A percentile compares a stretch with the other conserved stretches of the same genome.
phyloP scores from a whole-genome alignment of 2,888 invertebrate species.

The Leucoma salicis region DNA sequence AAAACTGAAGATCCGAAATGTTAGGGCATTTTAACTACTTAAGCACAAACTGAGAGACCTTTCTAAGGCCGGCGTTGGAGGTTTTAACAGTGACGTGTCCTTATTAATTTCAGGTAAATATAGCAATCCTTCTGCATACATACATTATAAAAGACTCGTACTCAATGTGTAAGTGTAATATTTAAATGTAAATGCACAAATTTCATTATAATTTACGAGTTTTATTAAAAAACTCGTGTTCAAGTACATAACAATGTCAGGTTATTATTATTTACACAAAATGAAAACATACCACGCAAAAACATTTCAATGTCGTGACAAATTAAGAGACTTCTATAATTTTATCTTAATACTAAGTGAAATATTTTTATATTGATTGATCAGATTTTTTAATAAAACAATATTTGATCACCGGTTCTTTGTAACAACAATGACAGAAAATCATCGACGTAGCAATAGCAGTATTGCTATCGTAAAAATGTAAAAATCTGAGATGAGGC shows the following conservation, averaged over 20 bases:
- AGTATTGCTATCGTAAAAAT: no score
- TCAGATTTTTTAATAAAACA: not conserved
- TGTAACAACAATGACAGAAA: conserved; percentile 47
- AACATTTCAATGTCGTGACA: conserved; percentile 40
- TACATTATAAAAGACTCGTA: not conserved
- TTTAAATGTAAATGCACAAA: not conserved
- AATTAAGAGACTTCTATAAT: not conserved
- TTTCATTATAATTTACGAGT: not conserved
- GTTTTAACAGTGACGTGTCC: conserved; percentile 64
- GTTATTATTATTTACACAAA: conserved; percentile 10
- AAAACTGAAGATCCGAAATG: no score
- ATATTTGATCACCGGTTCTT: conserved; percentile 30
- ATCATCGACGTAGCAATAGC: conserved; percentile 59
- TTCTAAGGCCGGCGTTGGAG: conserved; percentile 31
- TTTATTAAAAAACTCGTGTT: not conserved
- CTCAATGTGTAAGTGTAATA: not conserved
- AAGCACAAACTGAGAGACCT: no score
- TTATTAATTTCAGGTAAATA: conserved; percentile 4
- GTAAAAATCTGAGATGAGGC: no score
- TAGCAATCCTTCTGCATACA: not conserved
- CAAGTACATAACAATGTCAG: not conserved
- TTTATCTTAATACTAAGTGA: not conserved
- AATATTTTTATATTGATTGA: not conserved
- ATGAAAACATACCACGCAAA: conserved; percentile 48
- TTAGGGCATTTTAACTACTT: no score